Percentiles rank a stretch among this genome's conserved stretches.
phyloP scores from a whole-genome alignment of 2,797 vertebrate genomes.

The Graptemys geographica region DNA sequence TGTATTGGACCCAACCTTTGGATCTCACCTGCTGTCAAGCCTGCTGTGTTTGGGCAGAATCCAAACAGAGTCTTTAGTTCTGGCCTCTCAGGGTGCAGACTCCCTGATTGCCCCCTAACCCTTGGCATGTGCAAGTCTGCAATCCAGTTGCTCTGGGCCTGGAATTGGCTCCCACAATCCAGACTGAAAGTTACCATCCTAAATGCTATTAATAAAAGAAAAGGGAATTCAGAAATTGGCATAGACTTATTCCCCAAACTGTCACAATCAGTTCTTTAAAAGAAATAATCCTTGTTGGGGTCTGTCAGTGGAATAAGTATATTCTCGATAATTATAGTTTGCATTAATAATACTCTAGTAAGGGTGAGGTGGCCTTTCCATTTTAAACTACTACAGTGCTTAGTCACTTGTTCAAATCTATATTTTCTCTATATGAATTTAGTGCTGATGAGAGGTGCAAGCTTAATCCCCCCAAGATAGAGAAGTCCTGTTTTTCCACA shows the following conservation, averaged over 20 bases:
- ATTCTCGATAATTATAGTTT: background rate
- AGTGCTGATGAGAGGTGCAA: background rate
- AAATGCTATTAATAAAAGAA: conserved; percentile 7
- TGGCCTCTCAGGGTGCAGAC: background rate
- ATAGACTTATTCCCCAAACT: background rate
- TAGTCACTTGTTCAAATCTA: background rate
- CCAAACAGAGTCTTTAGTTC: background rate
- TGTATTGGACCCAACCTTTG: background rate
- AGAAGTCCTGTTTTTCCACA: background rate
- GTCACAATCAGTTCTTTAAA: background rate
- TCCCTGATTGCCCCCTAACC: background rate
- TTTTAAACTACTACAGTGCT: background rate
- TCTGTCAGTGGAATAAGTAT: background rate
- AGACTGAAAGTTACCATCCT: background rate
- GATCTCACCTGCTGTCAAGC: background rate
- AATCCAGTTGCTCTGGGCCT: background rate
- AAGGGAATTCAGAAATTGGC: background rate
- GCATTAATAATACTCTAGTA: background rate
- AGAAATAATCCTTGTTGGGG: background rate
- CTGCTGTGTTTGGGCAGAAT: background rate
- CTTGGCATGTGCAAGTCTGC: background rate
- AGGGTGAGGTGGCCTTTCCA: background rate
- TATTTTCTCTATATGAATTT: background rate
- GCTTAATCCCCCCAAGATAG: background rate
- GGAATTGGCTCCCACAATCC: background rate